A percentile compares a stretch with the other conserved stretches of the same genome.
phyloP scores from a whole-genome alignment of 1,140 invertebrate genomes.

The Caenorhabditis latens region DNA sequence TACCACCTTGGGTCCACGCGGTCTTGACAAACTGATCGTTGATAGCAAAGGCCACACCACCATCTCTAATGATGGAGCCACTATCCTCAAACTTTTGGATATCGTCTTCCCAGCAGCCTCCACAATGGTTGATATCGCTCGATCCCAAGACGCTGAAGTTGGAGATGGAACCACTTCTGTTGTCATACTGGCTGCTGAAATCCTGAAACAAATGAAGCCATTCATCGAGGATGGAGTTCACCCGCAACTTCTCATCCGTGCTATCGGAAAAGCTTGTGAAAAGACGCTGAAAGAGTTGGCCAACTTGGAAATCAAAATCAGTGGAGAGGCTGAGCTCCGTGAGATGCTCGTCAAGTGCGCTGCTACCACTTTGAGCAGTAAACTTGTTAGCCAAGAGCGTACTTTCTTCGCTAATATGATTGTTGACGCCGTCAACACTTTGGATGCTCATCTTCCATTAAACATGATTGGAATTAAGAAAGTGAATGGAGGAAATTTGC shows the following conservation, averaged over 20 bases:
- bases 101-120: slow-evolving; percentile 97
- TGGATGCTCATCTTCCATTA: slow-evolving; percentile 90
- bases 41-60: slow-evolving; percentile 87
- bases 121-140: slow-evolving; percentile 97
- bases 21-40: slow-evolving; percentile 99
- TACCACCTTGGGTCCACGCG: slow-evolving; percentile 96
- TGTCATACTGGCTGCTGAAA: slow-evolving; percentile 93
- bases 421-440: slow-evolving; percentile 92
- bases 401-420: slow-evolving; percentile 94
- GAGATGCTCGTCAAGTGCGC: slow-evolving; percentile 92
- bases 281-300: slow-evolving; percentile 87
- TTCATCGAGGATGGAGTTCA: slow-evolving; percentile 98
- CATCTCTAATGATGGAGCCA: slow-evolving; percentile 98
- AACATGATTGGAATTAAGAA: slow-evolving; percentile 99
- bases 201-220: slow-evolving; percentile 93
- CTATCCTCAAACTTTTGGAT: slow-evolving; percentile 96
- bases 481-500: slow-evolving; percentile 91
- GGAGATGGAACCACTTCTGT: slow-evolving; percentile 81
- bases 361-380: slow-evolving; percentile 86
- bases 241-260: slow-evolving; percentile 90
- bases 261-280: slow-evolving; percentile 86
- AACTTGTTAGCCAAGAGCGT: slow-evolving; percentile 74
- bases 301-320: slow-evolving; percentile 86
- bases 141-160: slow-evolving; percentile 98
- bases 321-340: slow-evolving; percentile 82